Conservation (phyloP, 2,888 invertebrate species). For the Myathropa florea region DNA sequence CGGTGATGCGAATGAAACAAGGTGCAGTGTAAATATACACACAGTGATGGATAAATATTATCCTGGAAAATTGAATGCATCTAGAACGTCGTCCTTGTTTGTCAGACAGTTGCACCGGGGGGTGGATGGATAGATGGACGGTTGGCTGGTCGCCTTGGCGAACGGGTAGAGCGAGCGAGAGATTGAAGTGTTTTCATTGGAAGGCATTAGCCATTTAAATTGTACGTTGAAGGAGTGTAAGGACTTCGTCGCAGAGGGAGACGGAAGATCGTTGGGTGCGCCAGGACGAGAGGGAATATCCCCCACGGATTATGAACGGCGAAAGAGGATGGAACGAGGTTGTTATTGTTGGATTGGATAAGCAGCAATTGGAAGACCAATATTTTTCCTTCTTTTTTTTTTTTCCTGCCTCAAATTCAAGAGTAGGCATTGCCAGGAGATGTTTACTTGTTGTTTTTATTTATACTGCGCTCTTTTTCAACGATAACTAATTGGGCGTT, state of each 20-base stretch:
- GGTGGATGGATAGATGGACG: not conserved
- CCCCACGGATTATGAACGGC: constrained; percentile 8
- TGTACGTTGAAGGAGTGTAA: constrained; percentile 45
- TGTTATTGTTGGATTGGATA: constrained; percentile 68
- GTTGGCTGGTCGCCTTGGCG: not conserved
- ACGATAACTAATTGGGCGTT: constrained; percentile 55
- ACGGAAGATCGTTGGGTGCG: constrained; percentile 41
- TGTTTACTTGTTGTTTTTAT: constrained; percentile 52
- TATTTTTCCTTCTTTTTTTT: constrained; percentile 58
- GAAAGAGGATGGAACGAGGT: constrained; percentile 26
- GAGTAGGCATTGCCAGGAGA: constrained; percentile 51
- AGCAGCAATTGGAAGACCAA: constrained; percentile 62
- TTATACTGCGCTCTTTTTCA: constrained; percentile 17
- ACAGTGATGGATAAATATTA: constrained; percentile 62
- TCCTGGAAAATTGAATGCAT: constrained; percentile 68
- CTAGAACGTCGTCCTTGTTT: constrained; percentile 29
- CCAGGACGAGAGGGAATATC: constrained; percentile 11
- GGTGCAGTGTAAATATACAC: constrained; percentile 67
- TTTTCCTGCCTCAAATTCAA: constrained; percentile 13
- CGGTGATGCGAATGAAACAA: constrained; percentile 42
- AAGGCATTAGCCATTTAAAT: constrained; percentile 70
- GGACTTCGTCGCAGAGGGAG: constrained; percentile 32
- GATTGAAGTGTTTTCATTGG: constrained; percentile 68
- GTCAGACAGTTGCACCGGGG: constrained; percentile 4
- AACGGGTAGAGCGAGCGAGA: not conserved